These are phyloP conservation scores for Trachops cirrhosus DNA, from an alignment of 2,797 vertebrate species.

Conservation along the genomic window DNA sequence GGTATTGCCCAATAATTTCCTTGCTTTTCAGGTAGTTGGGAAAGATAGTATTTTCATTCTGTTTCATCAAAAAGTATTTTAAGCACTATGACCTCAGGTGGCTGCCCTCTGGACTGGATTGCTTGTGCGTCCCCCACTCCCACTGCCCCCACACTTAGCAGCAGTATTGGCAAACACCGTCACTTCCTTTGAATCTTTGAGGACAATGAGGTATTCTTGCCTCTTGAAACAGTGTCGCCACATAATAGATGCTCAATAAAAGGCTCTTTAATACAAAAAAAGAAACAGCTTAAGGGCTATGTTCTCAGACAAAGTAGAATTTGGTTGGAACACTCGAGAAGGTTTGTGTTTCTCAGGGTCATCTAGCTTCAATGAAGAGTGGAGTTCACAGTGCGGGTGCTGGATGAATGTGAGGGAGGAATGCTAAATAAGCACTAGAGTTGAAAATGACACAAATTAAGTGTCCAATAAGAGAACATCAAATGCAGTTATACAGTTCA, in stretches of 20 bases:
- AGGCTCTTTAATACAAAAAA: neutral
- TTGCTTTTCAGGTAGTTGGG: neutral
- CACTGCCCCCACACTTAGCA: neutral
- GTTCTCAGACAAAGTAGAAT: neutral
- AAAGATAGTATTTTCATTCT: neutral
- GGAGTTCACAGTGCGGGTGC: neutral
- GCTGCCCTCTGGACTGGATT: neutral
- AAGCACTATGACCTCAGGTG: neutral
- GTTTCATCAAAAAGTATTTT: neutral
- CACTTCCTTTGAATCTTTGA: neutral
- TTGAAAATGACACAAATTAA: neutral
- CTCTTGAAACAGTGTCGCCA: neutral
- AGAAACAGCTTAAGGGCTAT: neutral
- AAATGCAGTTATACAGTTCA: neutral
- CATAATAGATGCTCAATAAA: neutral
- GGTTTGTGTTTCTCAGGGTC: neutral
- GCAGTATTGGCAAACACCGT: neutral
- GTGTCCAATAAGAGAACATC: neutral
- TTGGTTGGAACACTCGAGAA: neutral
- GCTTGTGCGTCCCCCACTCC: fast-evolving
- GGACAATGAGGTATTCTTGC: neutral
- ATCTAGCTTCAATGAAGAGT: neutral
- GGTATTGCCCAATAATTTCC: neutral
- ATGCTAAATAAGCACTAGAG: neutral
- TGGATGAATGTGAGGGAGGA: neutral